Evolutionary conservation across 2,797 vertebrate genomes (phyloP), one percentile per base, ranked within the genome.

Genomic region (Eupleurogrammus muticus): DNA sequence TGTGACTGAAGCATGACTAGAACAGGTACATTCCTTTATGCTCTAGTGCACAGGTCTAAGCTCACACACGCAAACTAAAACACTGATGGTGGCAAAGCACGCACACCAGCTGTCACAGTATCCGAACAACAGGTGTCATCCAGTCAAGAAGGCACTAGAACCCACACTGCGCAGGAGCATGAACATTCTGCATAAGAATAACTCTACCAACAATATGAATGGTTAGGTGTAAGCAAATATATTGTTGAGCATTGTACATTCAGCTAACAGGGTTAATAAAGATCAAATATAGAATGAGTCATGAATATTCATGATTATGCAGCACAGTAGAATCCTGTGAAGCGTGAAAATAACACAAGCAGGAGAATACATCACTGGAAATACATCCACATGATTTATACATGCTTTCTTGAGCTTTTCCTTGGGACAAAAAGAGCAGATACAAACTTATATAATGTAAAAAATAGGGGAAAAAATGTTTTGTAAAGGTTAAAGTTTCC

Each of bases 261-360:
- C 20, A 67, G 32, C 50, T 60, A 70, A 83, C 76, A 52, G 66
- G 68, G 66, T 86, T 86, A 78, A 77, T 81, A 82, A 71, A 83
- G 81, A 85, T 86, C 75, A 87, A 85, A 85, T 84, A 76, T 82
- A 80, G 68, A 72, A 69, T 20, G 2, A 70, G 5, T 49, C 64
- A 70, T 91, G 77, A 84, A 87, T 89, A 91, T 90, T 85, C 77
- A 90, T 81, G 70, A 75, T 49, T 4, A 10, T 58, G 73, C 68
- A 46, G 72, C 65, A 72, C 14, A 34, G 38, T 36, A 36, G 53
- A 71, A 75, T 66, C 61, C 70, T 56, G 68, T 70, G 77, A 77
- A 86, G 80, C 74, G 1, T 84, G 73, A 90, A 74, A 65, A 73
- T 46, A 86, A 80, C 79, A 85, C 67, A 59, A 59, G 66, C 51